phyloP scores from a whole-genome alignment of 64 coral and sea anemone species.

The Montipora sp. region DNA sequence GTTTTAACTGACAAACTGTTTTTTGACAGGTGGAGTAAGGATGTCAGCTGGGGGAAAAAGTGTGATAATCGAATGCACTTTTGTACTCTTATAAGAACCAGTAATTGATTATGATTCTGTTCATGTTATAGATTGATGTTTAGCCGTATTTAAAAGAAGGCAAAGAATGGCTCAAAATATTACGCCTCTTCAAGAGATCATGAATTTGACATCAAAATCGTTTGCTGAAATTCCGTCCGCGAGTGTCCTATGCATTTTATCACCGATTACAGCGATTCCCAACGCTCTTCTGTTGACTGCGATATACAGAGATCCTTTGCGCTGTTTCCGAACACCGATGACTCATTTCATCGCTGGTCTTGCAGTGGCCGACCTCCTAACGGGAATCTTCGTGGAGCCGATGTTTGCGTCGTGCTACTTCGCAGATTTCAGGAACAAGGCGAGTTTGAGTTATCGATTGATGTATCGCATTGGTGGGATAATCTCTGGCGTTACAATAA shows the following conservation, averaged over 20 bases:
- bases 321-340: conserved; percentile 81
- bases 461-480: conserved; percentile 12
- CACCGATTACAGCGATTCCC: conserved; percentile 28
- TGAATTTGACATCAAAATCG: neutral
- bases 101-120: no score
- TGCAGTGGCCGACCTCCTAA: conserved; percentile 56
- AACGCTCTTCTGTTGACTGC: conserved; percentile 47
- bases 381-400: conserved; percentile 54
- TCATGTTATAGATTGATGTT: no score
- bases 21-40: no score
- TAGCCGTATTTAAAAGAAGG: no score
- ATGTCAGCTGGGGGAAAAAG: no score
- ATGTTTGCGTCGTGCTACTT: neutral
- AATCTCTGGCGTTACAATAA: conserved; percentile 5
- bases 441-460: neutral
- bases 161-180: no score
- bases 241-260: conserved; percentile 2
- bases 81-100: no score
- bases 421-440: neutral
- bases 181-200: neutral
- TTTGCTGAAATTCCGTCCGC: neutral
- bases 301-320: conserved; percentile 63
- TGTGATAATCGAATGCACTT: no score
- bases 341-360: conserved; percentile 56
- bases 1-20: no score